Percentiles rank a stretch among this genome's conserved stretches.
phyloP scores from a whole-genome alignment of 2,888 invertebrate species.

The Drosophila borealis region DNA sequence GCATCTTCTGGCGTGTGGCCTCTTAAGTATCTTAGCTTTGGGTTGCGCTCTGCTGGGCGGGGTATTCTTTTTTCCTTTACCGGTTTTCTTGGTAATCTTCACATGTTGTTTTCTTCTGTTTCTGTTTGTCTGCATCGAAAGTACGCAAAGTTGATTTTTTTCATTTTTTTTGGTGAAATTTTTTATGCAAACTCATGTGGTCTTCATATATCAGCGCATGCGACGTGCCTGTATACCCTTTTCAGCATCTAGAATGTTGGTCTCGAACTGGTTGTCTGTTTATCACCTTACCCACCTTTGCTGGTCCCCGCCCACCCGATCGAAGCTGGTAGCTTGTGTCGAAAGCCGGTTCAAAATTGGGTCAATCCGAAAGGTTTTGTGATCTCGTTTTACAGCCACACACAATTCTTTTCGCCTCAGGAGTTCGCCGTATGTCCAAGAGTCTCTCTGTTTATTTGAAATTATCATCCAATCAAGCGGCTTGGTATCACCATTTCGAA shows the following conservation, averaged over 20 bases:
- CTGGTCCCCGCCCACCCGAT: constrained; percentile 21
- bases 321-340: constrained; percentile 10
- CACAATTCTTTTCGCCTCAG: constrained; percentile 43
- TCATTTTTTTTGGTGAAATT: constrained; percentile 61
- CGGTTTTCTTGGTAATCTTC: constrained; percentile 65
- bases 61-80: constrained; percentile 66
- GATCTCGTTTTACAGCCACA: constrained; percentile 68
- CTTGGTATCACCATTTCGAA: constrained; percentile 33
- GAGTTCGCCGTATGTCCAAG: constrained; percentile 21
- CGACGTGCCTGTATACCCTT: constrained; percentile 40
- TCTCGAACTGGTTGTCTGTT: constrained; percentile 68
- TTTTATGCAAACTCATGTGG: constrained; percentile 73
- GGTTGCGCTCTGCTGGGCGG: constrained; percentile 23
- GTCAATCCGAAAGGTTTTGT: constrained; percentile 78
- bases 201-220: constrained; percentile 46
- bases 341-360: constrained; percentile 73
- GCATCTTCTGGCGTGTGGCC: constrained; percentile 44
- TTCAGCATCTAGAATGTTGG: constrained; percentile 66
- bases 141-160: constrained; percentile 48
- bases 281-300: constrained; percentile 55
- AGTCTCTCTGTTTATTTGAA: constrained; percentile 18
- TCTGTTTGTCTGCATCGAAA: constrained; percentile 58
- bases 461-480: constrained; percentile 53
- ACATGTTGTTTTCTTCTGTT: constrained; percentile 37
- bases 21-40: constrained; percentile 53